Conservation (phyloP, 2,797 vertebrate species). For the Phaenicophaeus curvirostris region DNA sequence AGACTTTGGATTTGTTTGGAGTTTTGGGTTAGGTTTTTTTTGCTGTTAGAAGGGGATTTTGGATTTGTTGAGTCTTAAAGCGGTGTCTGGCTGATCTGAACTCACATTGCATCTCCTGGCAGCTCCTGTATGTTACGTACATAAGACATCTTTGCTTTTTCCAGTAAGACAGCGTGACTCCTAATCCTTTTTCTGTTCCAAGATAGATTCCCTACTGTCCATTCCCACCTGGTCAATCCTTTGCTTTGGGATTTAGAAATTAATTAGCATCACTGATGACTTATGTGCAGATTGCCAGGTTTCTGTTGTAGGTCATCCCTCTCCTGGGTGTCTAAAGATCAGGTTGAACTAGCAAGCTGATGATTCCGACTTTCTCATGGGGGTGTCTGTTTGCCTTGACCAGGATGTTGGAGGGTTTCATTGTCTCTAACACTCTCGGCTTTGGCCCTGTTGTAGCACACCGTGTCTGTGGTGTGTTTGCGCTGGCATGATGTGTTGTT, state of each 20-base stretch:
- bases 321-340: background rate
- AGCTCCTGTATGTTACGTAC: fast-evolving
- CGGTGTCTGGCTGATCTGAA: background rate
- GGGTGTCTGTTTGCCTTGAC: background rate
- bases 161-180: background rate
- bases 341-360: background rate
- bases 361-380: background rate
- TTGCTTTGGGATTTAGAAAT: background rate
- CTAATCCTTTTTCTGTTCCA: background rate
- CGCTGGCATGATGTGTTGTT: background rate
- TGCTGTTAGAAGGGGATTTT: background rate
- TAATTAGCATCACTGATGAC: background rate
- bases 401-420: background rate
- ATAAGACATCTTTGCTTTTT: background rate
- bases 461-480: background rate
- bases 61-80: background rate
- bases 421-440: background rate
- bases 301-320: background rate
- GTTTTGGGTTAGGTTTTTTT: background rate
- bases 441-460: background rate
- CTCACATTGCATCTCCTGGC: background rate
- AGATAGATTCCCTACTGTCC: background rate
- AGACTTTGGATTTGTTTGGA: background rate
- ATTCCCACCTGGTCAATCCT: background rate
- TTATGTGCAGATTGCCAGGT: background rate